Conservation (phyloP, 2,797 vertebrate species). For the Mus spretus region DNA sequence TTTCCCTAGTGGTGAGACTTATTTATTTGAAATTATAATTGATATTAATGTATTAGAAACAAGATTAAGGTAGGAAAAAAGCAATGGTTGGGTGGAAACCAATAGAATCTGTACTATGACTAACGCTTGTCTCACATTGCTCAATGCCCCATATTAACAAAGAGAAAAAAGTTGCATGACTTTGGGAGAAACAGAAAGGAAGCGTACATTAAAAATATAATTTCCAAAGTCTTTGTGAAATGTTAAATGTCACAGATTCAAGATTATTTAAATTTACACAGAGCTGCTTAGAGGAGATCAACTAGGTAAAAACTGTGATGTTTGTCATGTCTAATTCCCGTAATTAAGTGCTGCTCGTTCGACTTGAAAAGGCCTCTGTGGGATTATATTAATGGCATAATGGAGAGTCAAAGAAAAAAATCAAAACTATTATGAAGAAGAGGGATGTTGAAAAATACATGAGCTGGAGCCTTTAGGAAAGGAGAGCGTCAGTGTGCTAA, state of each 20-base stretch:
- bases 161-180: constrained; percentile 16
- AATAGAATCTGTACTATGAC: constrained; percentile 5
- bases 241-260: constrained; percentile 87
- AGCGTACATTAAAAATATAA: constrained; percentile 61
- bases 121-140: background rate
- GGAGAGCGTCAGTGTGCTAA: constrained; percentile 60
- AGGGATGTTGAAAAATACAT: constrained; percentile 88
- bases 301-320: constrained; percentile 88
- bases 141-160: constrained; percentile 1
- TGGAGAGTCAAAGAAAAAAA: constrained; percentile 88
- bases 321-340: constrained; percentile 90
- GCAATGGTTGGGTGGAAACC: background rate
- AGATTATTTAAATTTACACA: constrained; percentile 89
- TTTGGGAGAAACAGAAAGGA: constrained; percentile 77
- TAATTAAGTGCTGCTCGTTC: constrained; percentile 90
- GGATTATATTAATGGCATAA: constrained; percentile 90
- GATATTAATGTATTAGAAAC: background rate
- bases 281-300: constrained; percentile 87
- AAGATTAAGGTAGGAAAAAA: background rate
- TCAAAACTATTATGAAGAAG: constrained; percentile 87
- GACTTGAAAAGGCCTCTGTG: constrained; percentile 88
- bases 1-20: background rate
- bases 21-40: constrained; percentile 44
- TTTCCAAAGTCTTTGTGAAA: constrained; percentile 82
- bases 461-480: constrained; percentile 76